Conservation (phyloP, 2,113 vertebrate genomes). For the Eclectus roratus region DNA sequence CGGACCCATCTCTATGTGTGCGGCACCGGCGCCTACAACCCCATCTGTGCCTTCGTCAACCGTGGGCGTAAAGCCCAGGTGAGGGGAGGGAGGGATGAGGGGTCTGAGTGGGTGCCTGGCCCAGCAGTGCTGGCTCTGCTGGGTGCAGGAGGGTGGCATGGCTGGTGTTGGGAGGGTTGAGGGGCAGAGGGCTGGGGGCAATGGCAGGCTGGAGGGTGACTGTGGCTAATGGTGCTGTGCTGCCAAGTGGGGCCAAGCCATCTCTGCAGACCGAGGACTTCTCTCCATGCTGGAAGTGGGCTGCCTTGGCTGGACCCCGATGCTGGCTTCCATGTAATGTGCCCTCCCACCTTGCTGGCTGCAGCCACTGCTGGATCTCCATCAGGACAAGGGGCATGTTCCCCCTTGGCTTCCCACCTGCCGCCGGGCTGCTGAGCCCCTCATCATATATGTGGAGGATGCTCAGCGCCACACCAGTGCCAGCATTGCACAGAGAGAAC, state of each 20-base stretch:
- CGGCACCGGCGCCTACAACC: conserved; percentile 96
- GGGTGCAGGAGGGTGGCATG: rapidly evolving
- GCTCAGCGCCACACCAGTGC: rapidly evolving
- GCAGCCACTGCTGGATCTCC: neutral
- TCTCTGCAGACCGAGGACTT: neutral
- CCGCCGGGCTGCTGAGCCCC: neutral
- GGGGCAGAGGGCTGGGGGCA: no score
- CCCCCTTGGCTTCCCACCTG: neutral
- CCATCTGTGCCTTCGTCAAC: conserved; percentile 95
- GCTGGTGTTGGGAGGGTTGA: neutral
- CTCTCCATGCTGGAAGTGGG: neutral
- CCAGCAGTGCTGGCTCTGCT: rapidly evolving
- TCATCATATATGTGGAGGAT: neutral
- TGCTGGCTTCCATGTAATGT: rapidly evolving
- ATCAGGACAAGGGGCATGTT: rapidly evolving
- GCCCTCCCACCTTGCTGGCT: neutral
- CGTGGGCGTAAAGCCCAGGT: conserved; percentile 95
- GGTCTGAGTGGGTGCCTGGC: neutral
- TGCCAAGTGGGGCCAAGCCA: neutral
- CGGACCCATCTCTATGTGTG: conserved; percentile 97
- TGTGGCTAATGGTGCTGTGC: neutral
- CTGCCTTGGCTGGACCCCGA: neutral
- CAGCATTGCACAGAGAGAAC: rapidly evolving
- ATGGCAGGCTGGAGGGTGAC: neutral
- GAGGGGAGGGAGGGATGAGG: conserved; percentile 38